A percentile compares a stretch with the other conserved stretches of the same genome.
These are phyloP conservation scores for Pachliopta kotzebuea DNA, from an alignment of 2,888 invertebrate species.

Conservation along the genomic window DNA sequence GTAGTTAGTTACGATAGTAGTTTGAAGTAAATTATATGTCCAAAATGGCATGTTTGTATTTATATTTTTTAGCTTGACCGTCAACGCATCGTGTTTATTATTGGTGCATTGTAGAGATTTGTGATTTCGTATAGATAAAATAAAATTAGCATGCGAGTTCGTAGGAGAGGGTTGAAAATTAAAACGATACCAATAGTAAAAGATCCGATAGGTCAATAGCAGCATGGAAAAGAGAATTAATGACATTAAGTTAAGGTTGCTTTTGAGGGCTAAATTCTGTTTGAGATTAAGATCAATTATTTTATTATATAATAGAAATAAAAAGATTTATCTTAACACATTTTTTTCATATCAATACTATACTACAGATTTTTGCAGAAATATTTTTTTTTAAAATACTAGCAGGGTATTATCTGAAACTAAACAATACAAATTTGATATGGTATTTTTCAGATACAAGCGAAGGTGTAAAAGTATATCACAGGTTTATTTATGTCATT, in stretches of 20 bases:
- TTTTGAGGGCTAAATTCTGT: constrained; percentile 3
- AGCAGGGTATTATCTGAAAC: no score
- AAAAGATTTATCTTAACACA: no score
- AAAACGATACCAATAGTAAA: constrained; percentile 67
- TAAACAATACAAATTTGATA: no score
- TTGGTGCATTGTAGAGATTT: constrained; percentile 61
- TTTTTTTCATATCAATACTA: no score
- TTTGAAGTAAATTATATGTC: constrained; percentile 54
- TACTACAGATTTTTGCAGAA: no score
- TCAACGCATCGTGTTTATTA: constrained; percentile 65
- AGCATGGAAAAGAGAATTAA: constrained; percentile 72
- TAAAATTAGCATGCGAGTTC: constrained; percentile 55
- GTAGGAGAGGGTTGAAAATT: constrained; percentile 44
- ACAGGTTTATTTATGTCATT: no score
- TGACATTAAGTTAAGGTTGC: constrained; percentile 60
- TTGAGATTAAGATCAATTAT: no score
- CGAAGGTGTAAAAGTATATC: no score
- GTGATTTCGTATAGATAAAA: constrained; percentile 42
- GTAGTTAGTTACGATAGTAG: constrained; percentile 38
- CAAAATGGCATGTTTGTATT: constrained; percentile 74
- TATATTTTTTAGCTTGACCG: constrained; percentile 79
- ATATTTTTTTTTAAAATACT: no score
- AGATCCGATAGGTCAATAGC: constrained; percentile 74
- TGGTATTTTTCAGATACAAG: no score
- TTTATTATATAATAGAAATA: no score